Evolutionary conservation across 2,888 invertebrate species (phyloP), one percentile per base, ranked within the genome.

Genomic region (Heliconius aoede): DNA sequence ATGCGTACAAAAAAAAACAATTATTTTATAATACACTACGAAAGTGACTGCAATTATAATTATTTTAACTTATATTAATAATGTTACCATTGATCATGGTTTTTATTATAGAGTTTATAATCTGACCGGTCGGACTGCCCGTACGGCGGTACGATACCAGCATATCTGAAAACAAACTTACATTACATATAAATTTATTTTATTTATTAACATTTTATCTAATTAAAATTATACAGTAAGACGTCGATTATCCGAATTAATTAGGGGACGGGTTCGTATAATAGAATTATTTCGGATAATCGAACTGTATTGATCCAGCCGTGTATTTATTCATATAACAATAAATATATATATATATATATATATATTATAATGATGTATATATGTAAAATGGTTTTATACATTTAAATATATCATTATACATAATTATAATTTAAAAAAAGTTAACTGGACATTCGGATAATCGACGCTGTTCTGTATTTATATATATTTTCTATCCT

Each of bases 111-210:
- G 84, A 83, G 83, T 87, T 88, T 80, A 91, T 80, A 71, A 92
- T 87, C 83, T 90, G 90, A 82, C 89, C 87, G 78, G 91, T 88
- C 60, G 91, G 89, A 85, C 86, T 87, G 82, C 87, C 83, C 83
- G 84, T 80, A 79, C 88, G 87, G 82, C 87, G 87, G 84, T 88
- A 90, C 79, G 81, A 80, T 80, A 92, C 81, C 83, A 94, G 88
- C 87, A 90, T 86, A 91, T 94, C 93, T 94, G 93, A 90, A 94
- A 93, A 79, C 82, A 93, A 91, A 89, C 83, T 85, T 40, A 36
- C 30, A 30, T 76, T 80, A 78, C 36, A 60, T 13, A 18, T 74
- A 30, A 58, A 28, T 28, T 26, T 5, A 32, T 60, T 46, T 46
- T 21, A 7, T 21, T 46, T 21, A 7, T 46, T 7, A 46, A 46